These are phyloP conservation scores for Allolobophora icterica DNA, from an alignment of 2,888 invertebrate species.

Conservation along the genomic window DNA sequence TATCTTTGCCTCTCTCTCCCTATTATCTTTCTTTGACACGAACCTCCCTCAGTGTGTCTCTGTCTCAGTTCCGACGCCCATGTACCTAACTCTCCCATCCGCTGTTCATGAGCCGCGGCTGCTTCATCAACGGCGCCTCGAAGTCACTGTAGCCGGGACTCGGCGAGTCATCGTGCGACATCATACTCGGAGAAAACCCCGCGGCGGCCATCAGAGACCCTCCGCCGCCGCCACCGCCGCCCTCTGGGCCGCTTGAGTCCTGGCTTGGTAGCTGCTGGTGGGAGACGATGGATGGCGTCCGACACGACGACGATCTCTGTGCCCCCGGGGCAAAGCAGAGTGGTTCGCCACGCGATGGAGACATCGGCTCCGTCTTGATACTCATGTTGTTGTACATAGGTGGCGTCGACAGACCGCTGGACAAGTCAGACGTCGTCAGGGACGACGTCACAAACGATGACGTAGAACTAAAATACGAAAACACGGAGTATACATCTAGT, in stretches of 20 bases:
- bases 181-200: not conserved
- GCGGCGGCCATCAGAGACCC: conserved; percentile 3
- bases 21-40: no score
- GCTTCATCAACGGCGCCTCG: conserved; percentile 8
- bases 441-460: not conserved
- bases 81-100: not conserved
- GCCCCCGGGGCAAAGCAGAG: conserved; percentile 12
- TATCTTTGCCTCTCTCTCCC: not conserved
- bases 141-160: conserved; percentile 24
- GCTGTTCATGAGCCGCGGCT: not conserved
- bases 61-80: not conserved
- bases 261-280: not conserved
- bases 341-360: not conserved
- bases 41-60: no score
- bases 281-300: not conserved
- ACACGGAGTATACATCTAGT: no score
- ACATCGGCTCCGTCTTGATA: conserved; percentile 22
- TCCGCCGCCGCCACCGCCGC: not conserved
- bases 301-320: conserved; percentile 7
- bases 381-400: conserved; percentile 20
- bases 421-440: not conserved
- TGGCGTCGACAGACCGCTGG: conserved; percentile 13
- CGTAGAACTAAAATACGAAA: not conserved
- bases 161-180: not conserved
- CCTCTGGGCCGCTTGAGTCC: not conserved